Conservation (phyloP, 2,888 invertebrate species). For the Rhamphomyia laevipes region DNA sequence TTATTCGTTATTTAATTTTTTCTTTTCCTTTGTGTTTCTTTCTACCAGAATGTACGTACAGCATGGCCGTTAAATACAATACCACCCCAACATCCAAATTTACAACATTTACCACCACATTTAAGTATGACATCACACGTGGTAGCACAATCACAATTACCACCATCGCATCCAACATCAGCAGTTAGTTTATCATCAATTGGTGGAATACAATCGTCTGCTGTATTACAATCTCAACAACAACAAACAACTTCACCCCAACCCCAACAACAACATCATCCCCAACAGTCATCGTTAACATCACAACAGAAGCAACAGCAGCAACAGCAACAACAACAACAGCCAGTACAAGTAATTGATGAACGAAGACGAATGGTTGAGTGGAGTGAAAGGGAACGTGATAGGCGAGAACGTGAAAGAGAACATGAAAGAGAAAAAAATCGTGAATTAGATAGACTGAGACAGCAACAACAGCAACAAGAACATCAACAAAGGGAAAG, state of each 20-base stretch:
- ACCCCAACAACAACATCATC: conserved; percentile 1
- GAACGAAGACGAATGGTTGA: conserved; percentile 13
- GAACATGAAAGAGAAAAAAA: conserved; percentile 13
- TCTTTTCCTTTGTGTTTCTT: too few relatives aligned
- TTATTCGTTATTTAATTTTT: neutral
- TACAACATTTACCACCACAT: conserved; percentile 9
- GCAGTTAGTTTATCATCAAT: conserved; percentile 9
- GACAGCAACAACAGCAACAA: conserved; percentile 19
- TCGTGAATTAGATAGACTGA: conserved; percentile 11
- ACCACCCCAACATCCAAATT: conserved; percentile 11
- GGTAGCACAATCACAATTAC: conserved; percentile 4
- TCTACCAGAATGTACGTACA: conserved; percentile 13
- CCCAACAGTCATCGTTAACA: conserved; percentile 1
- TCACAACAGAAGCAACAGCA: neutral
- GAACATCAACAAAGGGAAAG: conserved; percentile 14
- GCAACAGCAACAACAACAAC: conserved; percentile 2
- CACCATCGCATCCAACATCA: conserved; percentile 6
- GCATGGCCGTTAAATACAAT: conserved; percentile 15
- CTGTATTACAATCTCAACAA: conserved; percentile 1
- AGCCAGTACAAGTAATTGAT: conserved; percentile 1
- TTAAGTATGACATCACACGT: conserved; percentile 11
- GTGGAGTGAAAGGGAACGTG: conserved; percentile 12
- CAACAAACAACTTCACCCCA: conserved; percentile 3
- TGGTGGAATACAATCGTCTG: conserved; percentile 1
- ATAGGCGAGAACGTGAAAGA: conserved; percentile 7